A percentile compares a stretch with the other conserved stretches of the same genome.
phyloP scores from a whole-genome alignment of 2,888 invertebrate genomes.

The Limenitis camilla region DNA sequence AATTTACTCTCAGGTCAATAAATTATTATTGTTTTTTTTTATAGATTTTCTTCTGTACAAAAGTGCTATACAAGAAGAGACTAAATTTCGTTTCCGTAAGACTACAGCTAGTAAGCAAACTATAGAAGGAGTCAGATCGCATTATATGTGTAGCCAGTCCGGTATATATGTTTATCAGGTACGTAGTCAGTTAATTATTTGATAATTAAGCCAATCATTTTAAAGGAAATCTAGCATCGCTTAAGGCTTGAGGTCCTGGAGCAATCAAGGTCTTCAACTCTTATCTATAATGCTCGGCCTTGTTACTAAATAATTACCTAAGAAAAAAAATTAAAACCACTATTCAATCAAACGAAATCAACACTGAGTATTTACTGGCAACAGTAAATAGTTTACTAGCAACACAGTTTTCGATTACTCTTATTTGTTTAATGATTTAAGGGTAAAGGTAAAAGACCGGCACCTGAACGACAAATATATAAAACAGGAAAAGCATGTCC shows the following conservation, averaged over 20 bases:
- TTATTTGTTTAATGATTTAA: conserved; percentile 20
- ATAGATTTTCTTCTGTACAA: conserved; percentile 66
- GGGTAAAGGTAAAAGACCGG: conserved; percentile 66
- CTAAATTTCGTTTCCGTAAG: conserved; percentile 59
- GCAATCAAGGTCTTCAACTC: too few species aligned
- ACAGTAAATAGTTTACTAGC: neutral
- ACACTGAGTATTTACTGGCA: too few species aligned
- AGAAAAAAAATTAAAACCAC: too few species aligned
- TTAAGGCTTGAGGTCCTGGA: too few species aligned
- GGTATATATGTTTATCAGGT: conserved; percentile 67
- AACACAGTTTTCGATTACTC: neutral
- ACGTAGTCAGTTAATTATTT: too few species aligned
- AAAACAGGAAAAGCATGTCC: conserved; percentile 68
- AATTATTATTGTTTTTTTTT: too few species aligned
- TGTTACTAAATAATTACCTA: too few species aligned
- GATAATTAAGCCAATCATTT: too few species aligned
- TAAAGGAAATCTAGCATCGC: too few species aligned
- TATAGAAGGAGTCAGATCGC: conserved; percentile 61
- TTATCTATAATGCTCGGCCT: too few species aligned
- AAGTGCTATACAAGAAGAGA: conserved; percentile 61
- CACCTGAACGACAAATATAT: conserved; percentile 64
- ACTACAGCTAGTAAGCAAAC: conserved; percentile 67
- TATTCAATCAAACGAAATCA: too few species aligned
- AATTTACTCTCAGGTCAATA: too few species aligned
- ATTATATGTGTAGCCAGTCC: conserved; percentile 67